A percentile compares a stretch with the other conserved stretches of the same genome.
Evolutionary conservation across 2,797 vertebrate species (phyloP).

Genomic region (Limosa lapponica): DNA sequence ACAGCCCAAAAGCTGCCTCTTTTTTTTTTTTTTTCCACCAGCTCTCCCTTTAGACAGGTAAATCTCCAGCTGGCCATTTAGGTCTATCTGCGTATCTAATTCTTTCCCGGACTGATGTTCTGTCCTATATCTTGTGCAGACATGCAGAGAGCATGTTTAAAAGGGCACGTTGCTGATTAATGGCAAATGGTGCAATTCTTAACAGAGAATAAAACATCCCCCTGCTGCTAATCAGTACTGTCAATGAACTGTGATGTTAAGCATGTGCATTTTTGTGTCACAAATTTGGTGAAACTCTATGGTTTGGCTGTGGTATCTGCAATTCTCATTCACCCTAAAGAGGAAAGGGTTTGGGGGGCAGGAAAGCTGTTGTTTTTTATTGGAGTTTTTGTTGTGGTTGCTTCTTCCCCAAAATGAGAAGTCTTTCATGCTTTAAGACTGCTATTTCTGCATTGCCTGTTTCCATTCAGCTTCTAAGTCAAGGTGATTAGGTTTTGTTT

Average conservation of each 20-base stretch:
- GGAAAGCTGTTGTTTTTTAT: rapidly evolving
- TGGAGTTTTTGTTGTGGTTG: background rate
- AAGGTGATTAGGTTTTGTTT: background rate
- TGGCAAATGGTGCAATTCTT: background rate
- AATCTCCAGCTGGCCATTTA: background rate
- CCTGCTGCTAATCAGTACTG: background rate
- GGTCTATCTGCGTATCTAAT: background rate
- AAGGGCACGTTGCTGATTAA: background rate
- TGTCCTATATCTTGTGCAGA: background rate
- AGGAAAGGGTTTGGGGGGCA: background rate
- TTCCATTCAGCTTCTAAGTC: background rate
- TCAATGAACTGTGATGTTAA: background rate
- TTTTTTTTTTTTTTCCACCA: background rate
- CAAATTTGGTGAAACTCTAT: background rate
- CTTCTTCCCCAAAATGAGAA: background rate
- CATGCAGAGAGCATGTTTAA: background rate
- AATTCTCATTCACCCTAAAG: background rate
- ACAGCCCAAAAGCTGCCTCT: background rate
- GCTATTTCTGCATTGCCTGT: background rate
- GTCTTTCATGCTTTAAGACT: background rate
- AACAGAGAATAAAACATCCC: background rate
- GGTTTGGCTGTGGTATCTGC: background rate
- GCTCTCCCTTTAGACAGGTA: background rate
- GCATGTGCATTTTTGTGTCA: background rate
- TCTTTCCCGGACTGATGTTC: background rate